Percentiles rank a stretch among this genome's conserved stretches.
phyloP scores from a whole-genome alignment of 2,113 vertebrate genomes.

The Plecotus auritus region DNA sequence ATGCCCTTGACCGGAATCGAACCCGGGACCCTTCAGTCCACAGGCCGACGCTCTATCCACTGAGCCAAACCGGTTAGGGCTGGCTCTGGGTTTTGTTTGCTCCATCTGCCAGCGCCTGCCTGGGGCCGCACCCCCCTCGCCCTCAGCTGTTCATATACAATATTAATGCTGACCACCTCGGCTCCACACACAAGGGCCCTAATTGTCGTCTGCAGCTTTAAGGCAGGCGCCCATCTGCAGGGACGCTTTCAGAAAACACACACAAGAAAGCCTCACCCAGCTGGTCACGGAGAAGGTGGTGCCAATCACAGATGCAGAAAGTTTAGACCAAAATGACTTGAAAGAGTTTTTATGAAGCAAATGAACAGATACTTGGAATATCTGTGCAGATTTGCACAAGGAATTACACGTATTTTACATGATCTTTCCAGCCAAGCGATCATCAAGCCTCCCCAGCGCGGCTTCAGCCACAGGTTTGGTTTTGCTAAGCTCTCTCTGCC shows the following conservation, averaged over 20 bases:
- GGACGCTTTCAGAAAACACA: slow-evolving; percentile 78
- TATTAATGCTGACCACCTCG: slow-evolving; percentile 94
- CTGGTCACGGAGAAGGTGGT: slow-evolving; percentile 87
- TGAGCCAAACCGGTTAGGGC: too few relatives aligned
- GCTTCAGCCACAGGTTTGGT: neutral
- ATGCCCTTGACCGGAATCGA: too few relatives aligned
- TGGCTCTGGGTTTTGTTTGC: slow-evolving; percentile 84
- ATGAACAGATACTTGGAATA: slow-evolving; percentile 34
- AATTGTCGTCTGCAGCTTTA: slow-evolving; percentile 86
- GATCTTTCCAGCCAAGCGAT: slow-evolving; percentile 25
- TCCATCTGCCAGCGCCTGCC: slow-evolving; percentile 95
- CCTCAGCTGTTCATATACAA: slow-evolving; percentile 97
- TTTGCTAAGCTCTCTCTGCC: neutral
- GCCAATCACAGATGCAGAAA: slow-evolving; percentile 88
- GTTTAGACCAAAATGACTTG: slow-evolving; percentile 80
- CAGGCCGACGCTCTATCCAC: too few relatives aligned
- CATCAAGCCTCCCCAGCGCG: neutral
- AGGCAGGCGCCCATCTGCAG: slow-evolving; percentile 90
- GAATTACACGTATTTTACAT: slow-evolving; percentile 64
- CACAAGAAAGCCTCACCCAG: slow-evolving; percentile 79
- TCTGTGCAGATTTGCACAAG: slow-evolving; percentile 65
- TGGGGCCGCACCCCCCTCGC: slow-evolving; percentile 83
- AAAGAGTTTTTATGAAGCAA: slow-evolving; percentile 71
- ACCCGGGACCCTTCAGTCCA: too few relatives aligned
- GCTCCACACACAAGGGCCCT: slow-evolving; percentile 85